phyloP scores from a whole-genome alignment of 1,140 invertebrate genomes.

The Caerostris darwini region DNA sequence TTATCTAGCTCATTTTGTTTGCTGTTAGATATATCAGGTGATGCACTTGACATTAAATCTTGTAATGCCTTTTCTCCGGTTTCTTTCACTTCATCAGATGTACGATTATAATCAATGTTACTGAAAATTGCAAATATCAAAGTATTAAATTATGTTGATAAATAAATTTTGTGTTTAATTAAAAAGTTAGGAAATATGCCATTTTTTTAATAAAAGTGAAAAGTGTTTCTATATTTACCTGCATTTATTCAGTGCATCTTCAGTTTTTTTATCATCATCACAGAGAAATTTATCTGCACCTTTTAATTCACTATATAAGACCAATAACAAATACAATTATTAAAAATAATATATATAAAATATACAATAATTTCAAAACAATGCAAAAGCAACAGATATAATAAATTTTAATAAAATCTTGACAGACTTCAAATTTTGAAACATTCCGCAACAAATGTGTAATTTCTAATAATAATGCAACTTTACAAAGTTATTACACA shows the following conservation, averaged over 20 bases:
- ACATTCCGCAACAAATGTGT: too few relatives aligned
- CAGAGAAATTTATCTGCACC: slow-evolving; percentile 72
- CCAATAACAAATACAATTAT: background rate
- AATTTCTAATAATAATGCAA: too few relatives aligned
- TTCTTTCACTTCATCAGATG: slow-evolving; percentile 47
- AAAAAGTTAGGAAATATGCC: too few relatives aligned
- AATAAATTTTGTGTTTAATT: too few relatives aligned
- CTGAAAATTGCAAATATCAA: slow-evolving; percentile 14
- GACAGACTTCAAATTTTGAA: too few relatives aligned
- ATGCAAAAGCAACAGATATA: too few relatives aligned
- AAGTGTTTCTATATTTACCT: slow-evolving; percentile 1
- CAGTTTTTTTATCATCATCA: slow-evolving; percentile 61
- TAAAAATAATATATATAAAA: background rate
- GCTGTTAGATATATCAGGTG: background rate
- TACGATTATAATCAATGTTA: slow-evolving; percentile 46
- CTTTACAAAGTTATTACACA: too few relatives aligned
- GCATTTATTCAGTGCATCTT: slow-evolving; percentile 13
- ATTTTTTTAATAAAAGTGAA: background rate
- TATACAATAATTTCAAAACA: too few relatives aligned
- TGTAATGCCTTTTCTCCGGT: slow-evolving; percentile 56
- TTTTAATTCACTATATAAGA: slow-evolving; percentile 73
- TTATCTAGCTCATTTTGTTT: slow-evolving; percentile 25
- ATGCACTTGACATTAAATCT: slow-evolving; percentile 23
- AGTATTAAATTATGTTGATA: too few relatives aligned
- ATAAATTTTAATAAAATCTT: too few relatives aligned